Conservation (phyloP, 2,113 vertebrate genomes). For the Aspiorhynchus laticeps region DNA sequence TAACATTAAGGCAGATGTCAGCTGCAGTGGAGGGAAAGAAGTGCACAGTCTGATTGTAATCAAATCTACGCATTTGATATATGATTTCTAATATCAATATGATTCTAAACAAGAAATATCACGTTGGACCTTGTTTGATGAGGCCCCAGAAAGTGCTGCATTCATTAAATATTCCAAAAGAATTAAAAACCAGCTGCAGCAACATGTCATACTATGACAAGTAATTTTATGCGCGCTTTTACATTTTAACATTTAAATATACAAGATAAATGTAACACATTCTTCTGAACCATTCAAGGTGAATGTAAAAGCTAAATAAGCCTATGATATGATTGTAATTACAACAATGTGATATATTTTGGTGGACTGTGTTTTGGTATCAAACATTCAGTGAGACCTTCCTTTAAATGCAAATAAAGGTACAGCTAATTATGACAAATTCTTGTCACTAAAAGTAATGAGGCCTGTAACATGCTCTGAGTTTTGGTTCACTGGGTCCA, state of each 20-base stretch:
- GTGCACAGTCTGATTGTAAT: conserved; percentile 46
- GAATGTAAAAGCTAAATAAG: conserved; percentile 11
- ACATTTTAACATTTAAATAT: conserved; percentile 50
- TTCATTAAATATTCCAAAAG: conserved; percentile 18
- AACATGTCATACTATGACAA: conserved; percentile 27
- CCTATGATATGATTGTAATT: neutral
- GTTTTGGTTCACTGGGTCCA: neutral
- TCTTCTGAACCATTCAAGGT: neutral
- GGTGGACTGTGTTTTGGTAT: neutral
- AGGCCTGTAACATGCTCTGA: neutral
- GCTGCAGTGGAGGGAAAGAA: conserved; percentile 44
- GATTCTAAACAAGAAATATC: conserved; percentile 24
- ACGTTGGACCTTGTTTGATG: conserved; percentile 26
- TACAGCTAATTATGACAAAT: neutral
- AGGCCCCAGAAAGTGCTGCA: conserved; percentile 10
- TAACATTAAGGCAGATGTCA: conserved; percentile 44
- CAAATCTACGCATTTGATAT: conserved; percentile 48
- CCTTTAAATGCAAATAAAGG: neutral
- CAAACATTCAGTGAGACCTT: conserved; percentile 19
- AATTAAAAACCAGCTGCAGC: conserved; percentile 38
- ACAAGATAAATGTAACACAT: conserved; percentile 39
- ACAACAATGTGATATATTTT: neutral
- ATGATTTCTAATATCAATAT: conserved; percentile 44
- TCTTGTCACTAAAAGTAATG: conserved; percentile 11
- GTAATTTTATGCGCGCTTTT: conserved; percentile 29